Evolutionary conservation across 2,113 vertebrate species (phyloP).

Genomic region (Herpailurus yagouaroundi): DNA sequence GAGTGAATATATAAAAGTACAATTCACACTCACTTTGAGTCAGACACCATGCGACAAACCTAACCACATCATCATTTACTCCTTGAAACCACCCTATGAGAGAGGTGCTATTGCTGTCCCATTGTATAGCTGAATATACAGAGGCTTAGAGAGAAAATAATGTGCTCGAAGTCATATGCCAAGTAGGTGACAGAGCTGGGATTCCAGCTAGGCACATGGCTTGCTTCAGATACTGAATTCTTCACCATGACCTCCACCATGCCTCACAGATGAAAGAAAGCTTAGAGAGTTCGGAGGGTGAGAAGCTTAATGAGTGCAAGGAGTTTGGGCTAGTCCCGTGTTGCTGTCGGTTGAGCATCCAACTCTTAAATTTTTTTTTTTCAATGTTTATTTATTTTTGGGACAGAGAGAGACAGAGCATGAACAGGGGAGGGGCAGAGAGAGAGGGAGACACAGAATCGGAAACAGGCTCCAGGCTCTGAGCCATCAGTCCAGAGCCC

Average conservation of each 20-base stretch:
- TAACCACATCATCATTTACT: neutral
- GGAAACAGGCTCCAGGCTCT: too few species aligned
- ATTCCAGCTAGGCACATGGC: neutral
- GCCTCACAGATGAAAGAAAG: neutral
- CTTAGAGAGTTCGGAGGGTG: neutral
- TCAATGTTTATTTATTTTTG: too few species aligned
- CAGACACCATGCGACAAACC: neutral
- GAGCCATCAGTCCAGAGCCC: too few species aligned
- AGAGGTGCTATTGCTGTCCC: neutral
- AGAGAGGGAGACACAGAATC: too few species aligned
- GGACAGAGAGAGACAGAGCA: too few species aligned
- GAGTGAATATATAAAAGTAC: neutral
- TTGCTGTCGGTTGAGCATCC: too few species aligned
- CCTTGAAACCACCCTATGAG: neutral
- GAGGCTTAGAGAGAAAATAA: neutral
- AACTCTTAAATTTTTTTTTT: too few species aligned
- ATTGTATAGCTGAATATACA: neutral
- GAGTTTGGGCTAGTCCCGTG: neutral
- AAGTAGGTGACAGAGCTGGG: neutral
- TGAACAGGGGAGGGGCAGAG: too few species aligned
- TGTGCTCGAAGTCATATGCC: neutral
- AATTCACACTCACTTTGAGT: neutral
- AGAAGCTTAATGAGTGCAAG: neutral
- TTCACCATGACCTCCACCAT: neutral
- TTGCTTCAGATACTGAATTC: neutral